Conservation (phyloP, 2,797 vertebrate genomes). For the Ctenochaetus hawaiiensis region DNA sequence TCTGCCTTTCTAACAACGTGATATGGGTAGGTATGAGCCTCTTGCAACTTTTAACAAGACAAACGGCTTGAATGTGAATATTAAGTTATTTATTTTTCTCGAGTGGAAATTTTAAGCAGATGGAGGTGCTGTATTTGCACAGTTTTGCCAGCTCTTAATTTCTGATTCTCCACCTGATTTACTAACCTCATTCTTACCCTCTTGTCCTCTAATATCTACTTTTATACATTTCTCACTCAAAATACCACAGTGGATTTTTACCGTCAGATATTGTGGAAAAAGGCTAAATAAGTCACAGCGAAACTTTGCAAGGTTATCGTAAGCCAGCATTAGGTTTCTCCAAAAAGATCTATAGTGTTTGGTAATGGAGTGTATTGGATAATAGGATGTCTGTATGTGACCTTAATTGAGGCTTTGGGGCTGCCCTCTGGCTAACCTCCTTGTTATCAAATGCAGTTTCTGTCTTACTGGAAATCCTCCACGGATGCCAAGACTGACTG, state of each 20-base stretch:
- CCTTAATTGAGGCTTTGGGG: constrained; percentile 73
- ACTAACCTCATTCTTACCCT: no score
- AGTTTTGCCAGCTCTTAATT: constrained; percentile 7
- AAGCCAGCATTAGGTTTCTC: constrained; percentile 35
- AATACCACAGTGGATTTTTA: neutral
- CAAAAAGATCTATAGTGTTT: constrained; percentile 48
- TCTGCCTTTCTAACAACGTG: neutral
- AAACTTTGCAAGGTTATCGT: constrained; percentile 8
- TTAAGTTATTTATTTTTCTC: constrained; percentile 5
- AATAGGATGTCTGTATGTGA: constrained; percentile 66
- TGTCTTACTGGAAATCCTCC: constrained; percentile 77
- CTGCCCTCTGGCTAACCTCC: constrained; percentile 70
- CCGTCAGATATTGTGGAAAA: neutral
- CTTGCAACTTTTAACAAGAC: constrained; percentile 1
- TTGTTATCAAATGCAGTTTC: constrained; percentile 77
- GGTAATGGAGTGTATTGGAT: constrained; percentile 50
- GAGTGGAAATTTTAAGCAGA: constrained; percentile 13
- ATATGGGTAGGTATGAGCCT: neutral
- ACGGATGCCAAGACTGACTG: constrained; percentile 69
- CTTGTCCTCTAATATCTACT: neutral
- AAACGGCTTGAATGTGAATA: constrained; percentile 25
- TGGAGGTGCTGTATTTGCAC: constrained; percentile 10
- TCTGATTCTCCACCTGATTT: neutral
- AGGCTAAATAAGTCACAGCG: neutral
- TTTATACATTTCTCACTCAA: neutral